phyloP scores from a whole-genome alignment of 1,140 invertebrate species.

The Papilio aristodemus region DNA sequence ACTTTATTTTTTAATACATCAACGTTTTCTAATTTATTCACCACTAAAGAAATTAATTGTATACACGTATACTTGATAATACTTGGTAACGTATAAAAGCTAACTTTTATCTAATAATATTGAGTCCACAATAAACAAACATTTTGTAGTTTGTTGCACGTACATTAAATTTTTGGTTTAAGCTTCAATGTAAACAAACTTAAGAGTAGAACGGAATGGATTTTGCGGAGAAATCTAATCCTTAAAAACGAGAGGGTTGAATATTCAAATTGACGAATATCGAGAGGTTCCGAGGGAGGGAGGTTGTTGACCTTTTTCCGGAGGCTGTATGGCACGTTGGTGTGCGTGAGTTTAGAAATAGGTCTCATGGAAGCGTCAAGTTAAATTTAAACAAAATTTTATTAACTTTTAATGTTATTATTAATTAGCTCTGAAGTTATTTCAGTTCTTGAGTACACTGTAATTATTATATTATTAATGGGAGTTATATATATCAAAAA shows the following conservation, averaged over 20 bases:
- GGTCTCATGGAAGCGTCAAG: constrained; percentile 27
- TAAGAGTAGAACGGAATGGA: constrained; percentile 25
- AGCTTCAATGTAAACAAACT: constrained; percentile 28
- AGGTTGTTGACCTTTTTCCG: constrained; percentile 67
- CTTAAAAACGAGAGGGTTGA: constrained; percentile 51
- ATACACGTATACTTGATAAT: too few species aligned
- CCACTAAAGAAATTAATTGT: too few species aligned
- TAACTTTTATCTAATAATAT: too few species aligned
- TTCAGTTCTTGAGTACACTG: too few species aligned
- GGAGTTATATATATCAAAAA: too few species aligned
- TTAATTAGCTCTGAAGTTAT: too few species aligned
- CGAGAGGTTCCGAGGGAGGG: constrained; percentile 52
- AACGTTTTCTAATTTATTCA: too few species aligned
- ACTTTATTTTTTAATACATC: too few species aligned
- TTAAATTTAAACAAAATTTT: neutral
- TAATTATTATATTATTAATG: too few species aligned
- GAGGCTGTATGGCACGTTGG: constrained; percentile 48
- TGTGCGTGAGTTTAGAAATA: constrained; percentile 39
- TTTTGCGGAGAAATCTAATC: constrained; percentile 53
- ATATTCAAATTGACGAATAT: constrained; percentile 71
- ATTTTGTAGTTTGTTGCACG: neutral
- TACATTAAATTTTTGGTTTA: neutral
- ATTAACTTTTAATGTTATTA: neutral
- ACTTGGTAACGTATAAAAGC: too few species aligned
- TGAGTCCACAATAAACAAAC: neutral